Base-by-base conservation (phyloP, 2,797 vertebrate genomes). In the Aldrovandia affinis region DNA sequence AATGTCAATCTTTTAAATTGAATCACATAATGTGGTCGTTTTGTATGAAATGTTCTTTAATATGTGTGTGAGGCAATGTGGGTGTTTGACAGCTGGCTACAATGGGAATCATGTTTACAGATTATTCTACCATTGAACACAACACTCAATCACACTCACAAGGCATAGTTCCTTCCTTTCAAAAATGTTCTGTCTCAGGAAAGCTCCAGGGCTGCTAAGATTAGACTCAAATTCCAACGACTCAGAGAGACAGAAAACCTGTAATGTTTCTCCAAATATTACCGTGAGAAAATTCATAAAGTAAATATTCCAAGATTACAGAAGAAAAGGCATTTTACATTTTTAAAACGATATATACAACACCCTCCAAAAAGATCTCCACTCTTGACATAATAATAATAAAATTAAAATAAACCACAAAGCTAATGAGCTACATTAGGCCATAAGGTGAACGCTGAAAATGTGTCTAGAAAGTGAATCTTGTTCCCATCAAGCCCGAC, bases 31-130 rank as follows among this genome's bases (percentile, higher is more conserved):
- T n/a, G n/a, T n/a, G n/a, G n/a, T n/a, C n/a, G n/a, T n/a, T n/a
- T n/a, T n/a, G n/a, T n/a, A n/a, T n/a, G n/a, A n/a, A n/a, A n/a
- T 78, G 39, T 47, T 50, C 47, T 50, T 50, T 50, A 50, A 50
- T 50, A 2, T 50, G 6, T 50, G 6, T 2, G 12, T 50, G 47
- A 50, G 47, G 47, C 47, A 81, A 88, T 87, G 63, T 85, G 61
- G 68, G 80, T 86, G 73, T 83, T 63, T 73, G 39, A 50, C 57
- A 83, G 61, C 59, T 85, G 47, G 77, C 87, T 86, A 86, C 86
- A 83, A 78, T 59, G 83, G 83, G 85, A 84, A 86, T 91, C 83
- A 81, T 89, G 88, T 90, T 92, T 92, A 88, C 85, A 89, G 88
- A 92, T 92, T 88, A 90, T 84, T 85, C 83, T 85, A 63, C 70